Evolutionary conservation across 2,113 vertebrate species (phyloP), one percentile per base, ranked within the genome.

Genomic region (Bucco capensis): DNA sequence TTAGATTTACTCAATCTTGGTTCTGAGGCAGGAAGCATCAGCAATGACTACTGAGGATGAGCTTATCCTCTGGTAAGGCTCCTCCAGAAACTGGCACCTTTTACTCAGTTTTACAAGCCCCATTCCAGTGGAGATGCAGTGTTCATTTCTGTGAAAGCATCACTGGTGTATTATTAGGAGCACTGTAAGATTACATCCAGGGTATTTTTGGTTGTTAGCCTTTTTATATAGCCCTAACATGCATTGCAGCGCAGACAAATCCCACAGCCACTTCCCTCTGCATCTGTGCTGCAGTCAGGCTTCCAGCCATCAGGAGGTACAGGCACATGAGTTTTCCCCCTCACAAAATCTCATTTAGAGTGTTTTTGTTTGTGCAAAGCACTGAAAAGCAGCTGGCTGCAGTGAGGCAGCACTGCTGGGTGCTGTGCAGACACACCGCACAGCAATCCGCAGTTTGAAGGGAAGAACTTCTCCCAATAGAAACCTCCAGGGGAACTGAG

Each of bases 1-100:
- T 94, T 71, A 44, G 61, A 72, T 92, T 90, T 84, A 77, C 73
- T 86, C 40, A 90, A 78, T 51, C 83, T 90, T 93, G 86, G 89
- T 77, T 90, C 30, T 28, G 37, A 33, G 0, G 5, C 44, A 78
- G 72, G 47, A 58, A 86, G 31, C 73, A 69, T 93, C 86, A 90
- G 53, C 44, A n/a, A 31, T 44, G 81, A 86, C 61, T 90, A 67
- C 86, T 0, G 7, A 94, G 83, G 81, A 67, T 47, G 70, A 94
- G 53, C 0, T 0, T 38, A 35, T 57, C 72, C 37, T 90, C 77
- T 40, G 35, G 27, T 28, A 83, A 78, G 83, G 25, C 24, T 54
- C 49, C 87, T 89, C n/a, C 57, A 92, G 71, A 62, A 93, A 72
- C 4, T 0, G 0, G 28, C 38, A 61, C 2, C 2, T 86, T 81